Base-by-base conservation (phyloP, 2,888 invertebrate genomes). In the Stenodera caucasica region DNA sequence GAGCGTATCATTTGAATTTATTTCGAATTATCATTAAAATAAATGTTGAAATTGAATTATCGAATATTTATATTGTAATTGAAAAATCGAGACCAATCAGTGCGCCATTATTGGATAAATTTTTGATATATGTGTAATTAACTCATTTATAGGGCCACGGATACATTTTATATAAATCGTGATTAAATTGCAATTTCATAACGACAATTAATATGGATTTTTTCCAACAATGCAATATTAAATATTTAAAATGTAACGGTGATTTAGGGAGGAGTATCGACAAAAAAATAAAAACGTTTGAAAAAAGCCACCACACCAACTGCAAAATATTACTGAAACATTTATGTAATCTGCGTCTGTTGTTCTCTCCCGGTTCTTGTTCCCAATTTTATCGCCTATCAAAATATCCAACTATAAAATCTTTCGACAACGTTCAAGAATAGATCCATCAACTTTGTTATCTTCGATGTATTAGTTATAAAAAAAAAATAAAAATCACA, bases 291-390 rank as follows among this genome's bases (percentile, higher is more conserved):
- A 35, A 15, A 18, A 18, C 9, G 37, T 8, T 2, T 3, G 7
- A 37, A 40, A 40, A 11, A 40, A 40, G 5, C 26, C 40, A 18
- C 7, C 21, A 4, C 21, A 45, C 45, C 45, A 45, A 45, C 45
- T 45, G 45, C 23, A n/a, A 45, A 45, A 45, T 45, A 45, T 45
- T 23, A 21, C 23, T 6, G n/a, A 23, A 45, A 45, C 45, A 45
- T 45, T 45, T 45, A 23, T 45, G 45, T 45, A n/a, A 45, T 45
- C 45, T 12, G 6, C 18, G 12, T 45, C 21, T 21, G 45, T 21
- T 40, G 40, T 40, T 40, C 18, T 21, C 40, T 18, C 35, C 35
- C n/a, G n/a, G 14, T 15, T 37, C 18, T 18, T 18, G 40, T 11
- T 18, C 6, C 45, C 21, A 45, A 45, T 21, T 11, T 45, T 21